A percentile compares a stretch with the other conserved stretches of the same genome.
Conservation (phyloP, 2,113 vertebrate species). For the Hydropotes inermis region DNA sequence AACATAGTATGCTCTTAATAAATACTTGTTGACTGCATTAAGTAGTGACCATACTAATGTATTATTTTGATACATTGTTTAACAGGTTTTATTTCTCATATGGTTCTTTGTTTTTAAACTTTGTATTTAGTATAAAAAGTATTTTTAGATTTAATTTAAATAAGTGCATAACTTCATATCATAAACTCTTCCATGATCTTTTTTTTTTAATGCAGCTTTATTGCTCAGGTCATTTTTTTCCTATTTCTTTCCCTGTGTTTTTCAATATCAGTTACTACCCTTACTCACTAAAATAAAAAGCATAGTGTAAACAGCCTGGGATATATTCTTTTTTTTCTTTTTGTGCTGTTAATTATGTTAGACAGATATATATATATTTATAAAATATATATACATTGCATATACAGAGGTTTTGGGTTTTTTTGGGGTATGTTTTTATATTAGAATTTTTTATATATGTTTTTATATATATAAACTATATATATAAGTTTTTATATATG, state of each 20-base stretch:
- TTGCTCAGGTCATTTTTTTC: background rate
- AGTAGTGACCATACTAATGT: background rate
- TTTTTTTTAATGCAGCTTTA: background rate
- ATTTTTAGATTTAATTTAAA: background rate
- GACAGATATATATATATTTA: background rate
- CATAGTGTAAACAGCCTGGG: background rate
- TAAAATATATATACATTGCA: background rate
- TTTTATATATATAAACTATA: background rate
- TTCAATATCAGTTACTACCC: background rate
- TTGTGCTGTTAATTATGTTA: background rate
- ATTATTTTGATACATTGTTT: background rate
- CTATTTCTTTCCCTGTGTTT: background rate
- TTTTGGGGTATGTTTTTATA: background rate
- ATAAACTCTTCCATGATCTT: background rate
- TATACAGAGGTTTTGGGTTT: background rate
- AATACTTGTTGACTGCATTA: background rate
- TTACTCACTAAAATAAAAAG: background rate
- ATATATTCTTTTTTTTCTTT: background rate
- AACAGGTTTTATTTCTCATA: background rate
- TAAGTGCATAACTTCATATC: background rate
- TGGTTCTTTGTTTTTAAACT: background rate
- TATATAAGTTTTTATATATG: background rate
- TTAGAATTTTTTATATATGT: background rate
- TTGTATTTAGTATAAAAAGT: background rate
- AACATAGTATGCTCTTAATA: background rate